Evolutionary conservation across 2,797 vertebrate genomes (phyloP).

Genomic region (Dryobates pubescens): DNA sequence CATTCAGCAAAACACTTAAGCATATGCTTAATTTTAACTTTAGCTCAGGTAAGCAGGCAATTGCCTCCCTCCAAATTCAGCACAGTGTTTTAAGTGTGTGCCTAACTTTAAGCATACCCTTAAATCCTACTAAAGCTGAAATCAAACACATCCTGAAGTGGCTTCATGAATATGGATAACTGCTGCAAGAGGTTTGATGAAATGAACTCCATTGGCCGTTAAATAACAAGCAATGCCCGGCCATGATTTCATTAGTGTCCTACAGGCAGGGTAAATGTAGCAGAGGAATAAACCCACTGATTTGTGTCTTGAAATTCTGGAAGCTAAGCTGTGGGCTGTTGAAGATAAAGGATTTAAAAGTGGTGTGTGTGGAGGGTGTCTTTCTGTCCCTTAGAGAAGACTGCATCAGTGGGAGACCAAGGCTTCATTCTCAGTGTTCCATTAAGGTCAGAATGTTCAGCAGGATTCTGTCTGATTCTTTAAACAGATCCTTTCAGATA

Average conservation of each 20-base stretch:
- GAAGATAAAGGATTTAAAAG: not conserved
- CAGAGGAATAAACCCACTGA: not conserved
- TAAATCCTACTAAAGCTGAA: conserved; percentile 44
- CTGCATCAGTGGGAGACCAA: not conserved
- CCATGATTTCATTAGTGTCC: not conserved
- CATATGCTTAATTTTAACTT: conserved; percentile 57
- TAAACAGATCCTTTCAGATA: not conserved
- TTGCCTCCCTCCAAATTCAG: conserved; percentile 35
- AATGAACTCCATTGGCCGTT: conserved; percentile 22
- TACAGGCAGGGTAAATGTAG: not conserved
- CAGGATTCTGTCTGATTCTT: not conserved
- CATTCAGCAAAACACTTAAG: conserved; percentile 60
- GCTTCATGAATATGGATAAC: conserved; percentile 43
- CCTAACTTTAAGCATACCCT: conserved; percentile 47
- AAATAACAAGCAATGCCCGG: conserved; percentile 4
- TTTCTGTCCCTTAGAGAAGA: not conserved
- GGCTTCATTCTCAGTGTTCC: not conserved
- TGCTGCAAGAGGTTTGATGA: not conserved
- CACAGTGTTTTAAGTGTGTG: conserved; percentile 32
- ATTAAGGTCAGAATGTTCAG: not conserved
- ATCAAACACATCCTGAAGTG: conserved; percentile 39
- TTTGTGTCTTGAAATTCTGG: not conserved
- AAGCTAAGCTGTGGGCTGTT: not conserved
- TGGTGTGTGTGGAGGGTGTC: not conserved
- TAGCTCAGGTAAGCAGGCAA: conserved; percentile 49